Conservation (phyloP, 2,888 invertebrate species). For the Synanthedon vespiformis region DNA sequence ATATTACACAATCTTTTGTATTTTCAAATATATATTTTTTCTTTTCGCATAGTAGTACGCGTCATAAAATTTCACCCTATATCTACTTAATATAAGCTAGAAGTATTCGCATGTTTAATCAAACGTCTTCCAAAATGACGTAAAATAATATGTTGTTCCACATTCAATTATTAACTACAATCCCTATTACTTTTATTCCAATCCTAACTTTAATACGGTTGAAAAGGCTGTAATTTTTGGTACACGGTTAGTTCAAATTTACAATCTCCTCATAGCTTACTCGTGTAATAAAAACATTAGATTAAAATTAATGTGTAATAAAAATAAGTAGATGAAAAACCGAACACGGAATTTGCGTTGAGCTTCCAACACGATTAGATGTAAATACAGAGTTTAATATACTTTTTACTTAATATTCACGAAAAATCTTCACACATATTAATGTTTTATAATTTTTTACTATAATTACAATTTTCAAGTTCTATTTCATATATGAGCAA, state of each 20-base stretch:
- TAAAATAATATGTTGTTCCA: slow-evolving; percentile 27
- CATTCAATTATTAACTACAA: slow-evolving; percentile 1
- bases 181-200: background rate
- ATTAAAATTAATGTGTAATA: slow-evolving; percentile 21
- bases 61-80: slow-evolving; percentile 27
- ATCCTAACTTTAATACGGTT: background rate
- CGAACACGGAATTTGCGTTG: slow-evolving; percentile 67
- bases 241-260: slow-evolving; percentile 3
- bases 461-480: too few relatives aligned
- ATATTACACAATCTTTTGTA: slow-evolving; percentile 15
- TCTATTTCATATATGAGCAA: too few relatives aligned
- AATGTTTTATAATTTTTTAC: too few relatives aligned
- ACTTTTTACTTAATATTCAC: slow-evolving; percentile 1
- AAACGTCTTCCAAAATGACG: slow-evolving; percentile 70
- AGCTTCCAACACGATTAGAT: slow-evolving; percentile 73
- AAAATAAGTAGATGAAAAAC: slow-evolving; percentile 40
- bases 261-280: slow-evolving; percentile 15
- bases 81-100: slow-evolving; percentile 52
- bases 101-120: slow-evolving; percentile 60
- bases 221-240: background rate
- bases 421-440: background rate
- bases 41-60: slow-evolving; percentile 17
- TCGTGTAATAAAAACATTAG: slow-evolving; percentile 21
- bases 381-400: slow-evolving; percentile 55
- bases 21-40: slow-evolving; percentile 15